Conservation (phyloP, 2,797 vertebrate species). For the Schizopygopsis pylzovi region DNA sequence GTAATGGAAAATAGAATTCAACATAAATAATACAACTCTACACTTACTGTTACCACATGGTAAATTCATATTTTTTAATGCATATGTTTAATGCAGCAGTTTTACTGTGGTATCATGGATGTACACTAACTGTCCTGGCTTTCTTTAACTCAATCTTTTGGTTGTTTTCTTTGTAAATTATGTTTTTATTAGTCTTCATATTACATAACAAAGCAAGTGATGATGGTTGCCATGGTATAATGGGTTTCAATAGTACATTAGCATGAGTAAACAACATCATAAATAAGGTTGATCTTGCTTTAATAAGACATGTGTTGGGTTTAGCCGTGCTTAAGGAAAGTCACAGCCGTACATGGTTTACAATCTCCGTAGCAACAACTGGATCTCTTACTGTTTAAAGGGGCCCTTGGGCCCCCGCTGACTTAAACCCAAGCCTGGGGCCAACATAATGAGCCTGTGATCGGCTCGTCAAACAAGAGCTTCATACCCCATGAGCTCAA, state of each 20-base stretch:
- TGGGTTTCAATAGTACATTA: not conserved
- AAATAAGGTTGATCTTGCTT: slow-evolving; percentile 7
- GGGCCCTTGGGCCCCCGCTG: slow-evolving; percentile 37
- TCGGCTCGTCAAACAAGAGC: slow-evolving; percentile 37
- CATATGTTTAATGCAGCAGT: not conserved
- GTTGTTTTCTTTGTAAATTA: not conserved
- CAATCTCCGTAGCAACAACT: slow-evolving; percentile 39
- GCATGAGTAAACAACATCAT: not conserved
- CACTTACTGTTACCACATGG: not conserved
- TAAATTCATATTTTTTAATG: not conserved
- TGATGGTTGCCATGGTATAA: not conserved
- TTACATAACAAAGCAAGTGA: not conserved
- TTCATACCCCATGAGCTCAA: slow-evolving; percentile 16
- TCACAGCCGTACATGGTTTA: not conserved
- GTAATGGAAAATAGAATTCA: not conserved
- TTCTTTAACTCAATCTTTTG: not conserved
- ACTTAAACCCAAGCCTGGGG: slow-evolving; percentile 27
- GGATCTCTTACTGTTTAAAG: slow-evolving; percentile 42
- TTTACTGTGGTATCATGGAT: not conserved
- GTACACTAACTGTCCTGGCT: not conserved
- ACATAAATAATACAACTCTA: not conserved
- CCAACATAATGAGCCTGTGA: slow-evolving; percentile 39
- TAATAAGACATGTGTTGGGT: not conserved
- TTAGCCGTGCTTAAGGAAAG: not conserved
- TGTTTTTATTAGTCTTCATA: not conserved